phyloP scores from a whole-genome alignment of 2,888 invertebrate genomes.

The Hymenopus coronatus region DNA sequence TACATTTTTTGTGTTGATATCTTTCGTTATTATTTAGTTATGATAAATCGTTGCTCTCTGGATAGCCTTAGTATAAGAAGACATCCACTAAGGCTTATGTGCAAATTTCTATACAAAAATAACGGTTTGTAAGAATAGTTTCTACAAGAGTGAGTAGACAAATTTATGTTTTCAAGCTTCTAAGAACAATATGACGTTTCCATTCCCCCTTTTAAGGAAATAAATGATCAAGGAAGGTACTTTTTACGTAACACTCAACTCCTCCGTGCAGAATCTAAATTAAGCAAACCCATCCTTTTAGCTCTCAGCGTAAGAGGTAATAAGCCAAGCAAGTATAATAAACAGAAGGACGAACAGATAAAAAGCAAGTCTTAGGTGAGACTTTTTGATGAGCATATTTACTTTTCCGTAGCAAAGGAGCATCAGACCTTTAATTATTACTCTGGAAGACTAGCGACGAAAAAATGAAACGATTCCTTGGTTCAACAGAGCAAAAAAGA shows the following conservation, averaged over 20 bases:
- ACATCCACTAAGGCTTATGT: no score
- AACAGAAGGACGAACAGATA: neutral
- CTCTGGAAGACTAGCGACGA: neutral
- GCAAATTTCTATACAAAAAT: no score
- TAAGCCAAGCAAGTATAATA: neutral
- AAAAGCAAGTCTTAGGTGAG: neutral
- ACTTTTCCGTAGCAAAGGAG: neutral
- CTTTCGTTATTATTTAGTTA: no score
- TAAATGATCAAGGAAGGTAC: neutral
- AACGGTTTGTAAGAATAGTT: no score
- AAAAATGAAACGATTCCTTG: neutral
- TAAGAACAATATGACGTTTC: no score
- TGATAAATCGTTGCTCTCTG: no score
- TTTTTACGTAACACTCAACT: neutral
- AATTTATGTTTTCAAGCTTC: no score
- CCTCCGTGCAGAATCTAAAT: neutral
- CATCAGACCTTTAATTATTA: neutral
- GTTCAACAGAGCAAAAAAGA: neutral
- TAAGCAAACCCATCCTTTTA: neutral
- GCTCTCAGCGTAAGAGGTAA: neutral
- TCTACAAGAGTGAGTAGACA: no score
- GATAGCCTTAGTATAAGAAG: no score
- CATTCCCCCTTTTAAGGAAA: neutral
- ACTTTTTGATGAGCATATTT: neutral
- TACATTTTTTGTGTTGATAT: no score